A percentile compares a stretch with the other conserved stretches of the same genome.
These are phyloP conservation scores for Aythya baeri DNA, from an alignment of 2,113 vertebrate genomes.

Conservation along the genomic window DNA sequence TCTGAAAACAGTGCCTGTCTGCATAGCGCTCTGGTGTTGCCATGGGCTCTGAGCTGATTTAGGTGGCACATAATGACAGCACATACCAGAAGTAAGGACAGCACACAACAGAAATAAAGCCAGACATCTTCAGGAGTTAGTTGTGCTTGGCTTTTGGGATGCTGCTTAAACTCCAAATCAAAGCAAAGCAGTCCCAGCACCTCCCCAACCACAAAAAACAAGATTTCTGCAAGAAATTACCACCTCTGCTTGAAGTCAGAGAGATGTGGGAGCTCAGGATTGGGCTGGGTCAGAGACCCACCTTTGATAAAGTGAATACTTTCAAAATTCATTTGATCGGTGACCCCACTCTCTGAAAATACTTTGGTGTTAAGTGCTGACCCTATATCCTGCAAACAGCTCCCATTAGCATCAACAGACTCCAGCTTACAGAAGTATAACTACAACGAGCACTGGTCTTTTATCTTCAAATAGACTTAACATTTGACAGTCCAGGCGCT, in stretches of 20 bases:
- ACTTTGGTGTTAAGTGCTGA: neutral
- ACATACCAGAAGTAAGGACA: too few relatives aligned
- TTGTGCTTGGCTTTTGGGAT: neutral
- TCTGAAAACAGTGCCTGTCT: neutral
- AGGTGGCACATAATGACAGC: too few relatives aligned
- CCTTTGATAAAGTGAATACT: neutral
- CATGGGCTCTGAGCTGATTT: neutral
- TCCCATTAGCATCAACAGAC: neutral
- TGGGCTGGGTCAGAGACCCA: neutral
- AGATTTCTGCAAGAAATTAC: neutral
- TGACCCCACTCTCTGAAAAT: neutral
- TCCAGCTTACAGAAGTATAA: neutral
- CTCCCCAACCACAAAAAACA: neutral
- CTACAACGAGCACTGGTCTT: neutral
- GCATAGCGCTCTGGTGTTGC: neutral
- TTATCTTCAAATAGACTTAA: neutral
- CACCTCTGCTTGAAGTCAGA: neutral
- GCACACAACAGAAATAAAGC: neutral
- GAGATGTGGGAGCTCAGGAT: neutral
- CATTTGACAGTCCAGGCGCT: neutral
- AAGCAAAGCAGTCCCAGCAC: neutral
- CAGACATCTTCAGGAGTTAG: neutral
- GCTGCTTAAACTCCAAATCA: neutral
- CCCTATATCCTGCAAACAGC: neutral
- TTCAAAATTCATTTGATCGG: neutral